These are phyloP conservation scores for Acleris holmiana DNA, from an alignment of 2,888 invertebrate species.

Conservation along the genomic window DNA sequence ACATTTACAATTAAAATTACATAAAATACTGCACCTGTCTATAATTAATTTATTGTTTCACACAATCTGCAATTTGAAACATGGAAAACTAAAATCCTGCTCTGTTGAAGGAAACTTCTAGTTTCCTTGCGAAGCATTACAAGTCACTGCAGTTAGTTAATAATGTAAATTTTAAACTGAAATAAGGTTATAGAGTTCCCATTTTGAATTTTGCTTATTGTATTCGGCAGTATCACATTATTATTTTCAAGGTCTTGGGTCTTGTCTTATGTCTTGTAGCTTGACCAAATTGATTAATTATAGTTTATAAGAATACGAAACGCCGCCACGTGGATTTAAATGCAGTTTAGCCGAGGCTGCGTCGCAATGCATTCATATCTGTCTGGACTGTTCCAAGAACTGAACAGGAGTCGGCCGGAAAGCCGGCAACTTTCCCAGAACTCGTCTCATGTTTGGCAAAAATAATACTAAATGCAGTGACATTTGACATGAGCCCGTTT, in stretches of 20 bases:
- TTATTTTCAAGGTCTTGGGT: no score
- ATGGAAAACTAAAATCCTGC: constrained; percentile 7
- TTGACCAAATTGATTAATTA: no score
- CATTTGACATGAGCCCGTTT: constrained; percentile 43
- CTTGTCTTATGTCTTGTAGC: no score
- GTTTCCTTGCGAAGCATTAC: background rate
- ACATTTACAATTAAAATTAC: constrained; percentile 44
- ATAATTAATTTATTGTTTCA: constrained; percentile 31
- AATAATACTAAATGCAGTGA: constrained; percentile 48
- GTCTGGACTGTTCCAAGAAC: constrained; percentile 57
- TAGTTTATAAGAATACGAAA: background rate
- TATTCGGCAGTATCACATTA: no score
- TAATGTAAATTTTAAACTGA: no score
- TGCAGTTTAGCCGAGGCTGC: no score
- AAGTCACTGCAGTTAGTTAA: background rate
- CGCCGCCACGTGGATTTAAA: background rate
- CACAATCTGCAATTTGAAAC: constrained; percentile 19
- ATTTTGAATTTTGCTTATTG: no score
- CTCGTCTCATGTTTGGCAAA: constrained; percentile 54
- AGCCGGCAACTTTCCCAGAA: constrained; percentile 58
- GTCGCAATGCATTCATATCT: constrained; percentile 33
- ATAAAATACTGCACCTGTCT: background rate
- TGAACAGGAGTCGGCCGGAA: constrained; percentile 60
- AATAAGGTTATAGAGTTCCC: no score
- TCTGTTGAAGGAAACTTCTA: no score